Evolutionary conservation across 2,888 invertebrate species (phyloP), one percentile per base, ranked within the genome.

Genomic region (Drymonia ruficornis): DNA sequence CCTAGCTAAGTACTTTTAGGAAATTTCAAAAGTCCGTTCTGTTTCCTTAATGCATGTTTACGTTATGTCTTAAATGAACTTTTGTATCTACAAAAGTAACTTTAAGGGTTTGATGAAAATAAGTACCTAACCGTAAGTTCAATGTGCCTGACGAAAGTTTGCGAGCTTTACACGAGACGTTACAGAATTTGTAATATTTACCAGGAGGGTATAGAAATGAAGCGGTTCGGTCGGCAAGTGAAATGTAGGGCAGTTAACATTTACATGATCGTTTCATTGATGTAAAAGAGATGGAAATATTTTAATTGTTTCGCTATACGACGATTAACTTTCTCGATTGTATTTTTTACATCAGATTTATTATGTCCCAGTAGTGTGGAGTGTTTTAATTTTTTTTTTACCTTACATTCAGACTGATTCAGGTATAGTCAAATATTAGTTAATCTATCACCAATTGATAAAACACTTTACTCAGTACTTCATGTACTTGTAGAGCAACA

Each of bases 181-280:
- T 89, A 89, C 90, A 89, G 87, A 83, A 89, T 84, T 87, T 90
- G 88, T 90, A 90, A 89, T 78, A 83, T 65, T 59, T 72, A 91
- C 89, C 67, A 91, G 86, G 89, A 64, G 45, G 53, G 3, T 76
- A 89, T 74, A 73, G 57, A 52, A 52, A 51, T 51, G 48, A 76
- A 69, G 82, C 81, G 83, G 60, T 55, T 42, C 31, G 23, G 28
- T 52, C 15, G 23, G 15, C 18, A 43, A 51, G 58, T 60, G 61
- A 67, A 70, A 71, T 73, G 67, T 71, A 67, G 70, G 67, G 62
- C 72, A 73, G 53, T 60, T 54, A 67, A 67, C 69, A 66, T 56
- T 72, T 70, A 66, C 69, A 67, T 56, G 61, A 49, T 56, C 49
- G 51, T 53, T 67, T 63, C 72, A 74, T 77, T 78, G 67, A 76